These are phyloP conservation scores for Operophtera brumata DNA, from an alignment of 2,888 invertebrate genomes.

Conservation along the genomic window DNA sequence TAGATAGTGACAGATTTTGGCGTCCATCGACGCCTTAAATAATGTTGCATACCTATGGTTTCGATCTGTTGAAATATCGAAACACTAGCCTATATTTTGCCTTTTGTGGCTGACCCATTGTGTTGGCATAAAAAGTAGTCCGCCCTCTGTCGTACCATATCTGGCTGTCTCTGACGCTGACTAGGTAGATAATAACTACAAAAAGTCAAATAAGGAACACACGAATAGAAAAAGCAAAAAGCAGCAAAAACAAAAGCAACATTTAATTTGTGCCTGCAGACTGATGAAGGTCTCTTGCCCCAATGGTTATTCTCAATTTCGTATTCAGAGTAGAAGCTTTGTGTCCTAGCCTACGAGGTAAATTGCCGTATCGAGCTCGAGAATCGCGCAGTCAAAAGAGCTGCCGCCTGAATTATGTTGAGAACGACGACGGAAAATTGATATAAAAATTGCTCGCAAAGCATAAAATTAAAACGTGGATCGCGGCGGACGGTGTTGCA, in stretches of 20 bases:
- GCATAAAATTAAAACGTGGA: slow-evolving; percentile 77
- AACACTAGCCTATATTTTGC: too few species aligned
- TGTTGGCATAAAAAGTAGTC: too few species aligned
- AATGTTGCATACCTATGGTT: too few species aligned
- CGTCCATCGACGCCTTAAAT: too few species aligned
- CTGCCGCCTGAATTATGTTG: slow-evolving; percentile 58
- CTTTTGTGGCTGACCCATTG: too few species aligned
- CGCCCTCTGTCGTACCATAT: too few species aligned
- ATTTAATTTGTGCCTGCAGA: slow-evolving; percentile 8
- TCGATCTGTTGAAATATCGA: too few species aligned
- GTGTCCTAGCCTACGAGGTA: slow-evolving; percentile 47
- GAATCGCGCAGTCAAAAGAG: slow-evolving; percentile 56
- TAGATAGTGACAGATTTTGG: too few species aligned
- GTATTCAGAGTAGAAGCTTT: slow-evolving; percentile 43
- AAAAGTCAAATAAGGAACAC: too few species aligned
- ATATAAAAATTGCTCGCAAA: slow-evolving; percentile 78
- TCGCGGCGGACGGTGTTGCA: slow-evolving; percentile 74
- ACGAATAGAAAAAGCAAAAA: too few species aligned
- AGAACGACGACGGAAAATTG: slow-evolving; percentile 69
- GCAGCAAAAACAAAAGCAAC: background rate
- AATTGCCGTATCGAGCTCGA: slow-evolving; percentile 59
- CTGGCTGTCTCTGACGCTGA: too few species aligned
- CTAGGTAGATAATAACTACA: too few species aligned
- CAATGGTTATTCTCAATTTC: slow-evolving; percentile 40
- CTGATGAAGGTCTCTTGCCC: slow-evolving; percentile 8